These are phyloP conservation scores for Zoanthus solanderi DNA, from an alignment of 92 coral and sea anemone species.

Conservation along the genomic window DNA sequence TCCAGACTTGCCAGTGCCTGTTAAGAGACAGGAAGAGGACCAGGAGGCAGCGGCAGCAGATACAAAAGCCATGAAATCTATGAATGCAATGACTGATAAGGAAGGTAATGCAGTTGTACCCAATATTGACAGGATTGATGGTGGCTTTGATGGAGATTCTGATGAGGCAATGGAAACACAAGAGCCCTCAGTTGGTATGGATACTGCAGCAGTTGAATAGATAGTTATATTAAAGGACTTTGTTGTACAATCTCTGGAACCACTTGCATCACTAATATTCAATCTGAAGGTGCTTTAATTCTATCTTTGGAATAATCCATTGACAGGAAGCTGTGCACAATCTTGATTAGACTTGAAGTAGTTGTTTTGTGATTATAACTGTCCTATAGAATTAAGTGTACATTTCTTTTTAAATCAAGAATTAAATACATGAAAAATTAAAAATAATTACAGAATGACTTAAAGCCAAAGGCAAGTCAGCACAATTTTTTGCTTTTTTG, in stretches of 20 bases:
- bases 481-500: too few relatives aligned
- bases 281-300: too few relatives aligned
- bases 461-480: too few relatives aligned
- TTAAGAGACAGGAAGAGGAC: conserved; percentile 43
- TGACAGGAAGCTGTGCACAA: too few relatives aligned
- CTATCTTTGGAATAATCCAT: too few relatives aligned
- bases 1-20: conserved; percentile 89
- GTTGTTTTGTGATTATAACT: too few relatives aligned
- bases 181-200: conserved; percentile 13
- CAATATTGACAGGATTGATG: not conserved
- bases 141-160: not conserved
- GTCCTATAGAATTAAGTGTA: too few relatives aligned
- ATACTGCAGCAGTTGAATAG: conserved; percentile 8
- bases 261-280: too few relatives aligned
- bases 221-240: not conserved
- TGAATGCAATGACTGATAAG: not conserved
- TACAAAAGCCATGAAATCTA: conserved; percentile 32
- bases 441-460: too few relatives aligned
- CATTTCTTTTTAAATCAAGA: too few relatives aligned
- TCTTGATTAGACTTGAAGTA: too few relatives aligned
- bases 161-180: not conserved
- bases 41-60: conserved; percentile 32
- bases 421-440: too few relatives aligned
- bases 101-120: conserved; percentile 29
- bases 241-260: not conserved